Evolutionary conservation across 2,113 vertebrate genomes (phyloP).

Genomic region (Riparia riparia): DNA sequence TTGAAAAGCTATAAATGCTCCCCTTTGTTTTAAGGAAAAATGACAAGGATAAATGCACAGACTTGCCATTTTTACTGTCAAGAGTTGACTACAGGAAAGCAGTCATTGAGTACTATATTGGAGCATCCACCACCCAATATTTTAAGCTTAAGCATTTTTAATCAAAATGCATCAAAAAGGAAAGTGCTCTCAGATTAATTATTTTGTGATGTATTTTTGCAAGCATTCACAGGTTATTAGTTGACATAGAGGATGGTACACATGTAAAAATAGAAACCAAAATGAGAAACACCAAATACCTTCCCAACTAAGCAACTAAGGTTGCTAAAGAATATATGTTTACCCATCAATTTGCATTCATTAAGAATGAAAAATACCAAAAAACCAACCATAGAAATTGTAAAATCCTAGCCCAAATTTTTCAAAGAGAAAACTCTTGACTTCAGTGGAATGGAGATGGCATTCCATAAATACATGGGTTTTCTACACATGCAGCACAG

Average conservation of each 20-base stretch:
- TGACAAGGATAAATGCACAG: background rate
- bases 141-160: background rate
- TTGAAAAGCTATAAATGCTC: background rate
- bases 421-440: background rate
- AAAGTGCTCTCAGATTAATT: background rate
- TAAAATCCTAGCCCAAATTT: background rate
- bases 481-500: background rate
- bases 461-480: rapidly evolving
- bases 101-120: background rate
- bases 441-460: background rate
- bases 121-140: background rate
- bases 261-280: background rate
- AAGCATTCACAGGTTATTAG: background rate
- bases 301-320: background rate
- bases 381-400: background rate
- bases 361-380: background rate
- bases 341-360: background rate
- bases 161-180: background rate
- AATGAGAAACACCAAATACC: background rate
- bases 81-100: background rate
- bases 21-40: background rate
- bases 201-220: background rate
- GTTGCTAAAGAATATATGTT: background rate
- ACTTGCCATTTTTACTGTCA: background rate
- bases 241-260: background rate